Base-by-base conservation (phyloP, 2,113 vertebrate genomes). In the Gallinago jamesoni region DNA sequence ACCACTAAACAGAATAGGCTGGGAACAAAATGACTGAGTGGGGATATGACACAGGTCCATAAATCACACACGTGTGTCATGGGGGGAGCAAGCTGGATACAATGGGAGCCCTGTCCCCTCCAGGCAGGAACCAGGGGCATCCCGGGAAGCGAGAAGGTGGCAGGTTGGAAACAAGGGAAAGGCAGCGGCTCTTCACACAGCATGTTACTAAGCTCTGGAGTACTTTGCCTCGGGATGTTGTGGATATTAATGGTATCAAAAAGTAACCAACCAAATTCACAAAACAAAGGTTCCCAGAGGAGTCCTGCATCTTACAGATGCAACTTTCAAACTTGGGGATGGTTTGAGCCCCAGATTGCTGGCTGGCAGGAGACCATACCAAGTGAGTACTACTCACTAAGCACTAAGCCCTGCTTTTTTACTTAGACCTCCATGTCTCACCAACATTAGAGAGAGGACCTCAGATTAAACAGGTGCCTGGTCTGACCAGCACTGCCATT, bases 1-100 rank as follows among this genome's bases (percentile, higher is more conserved):
- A 75, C 52, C 39, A 33, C 91, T 75, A 43, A 64, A 52, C 33
- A 92, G 76, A 92, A 92, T 48, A 78, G 87, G 33, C 73, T 96
- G 69, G 91, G 91, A 91, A 82, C 0, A 1, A 94, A 94, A 94
- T 30, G 73, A 81, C 8, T 0, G 1, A 56, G 57, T 4, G 3
- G 39, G 80, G 48, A 33, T 94, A 60, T 0, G 30, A 84, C 74
- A 87, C 79, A 68, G n/a, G 35, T 93, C 62, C 66, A 76, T 96
- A 93, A 95, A 93, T 96, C 95, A 95, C 84, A n/a, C 24, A 13
- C 1, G 1, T 9, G 60, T 52, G 69, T 56, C 73, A 24, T 0
- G 0, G n/a, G 22, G 30, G 24, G 48, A 87, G 53, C 60, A 87
- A 56, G n/a, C 10, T n/a, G 93, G 90, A 77, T 78, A 95, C 89